phyloP scores from a whole-genome alignment of 2,888 invertebrate species.

The Caenorhabditis japonica region DNA sequence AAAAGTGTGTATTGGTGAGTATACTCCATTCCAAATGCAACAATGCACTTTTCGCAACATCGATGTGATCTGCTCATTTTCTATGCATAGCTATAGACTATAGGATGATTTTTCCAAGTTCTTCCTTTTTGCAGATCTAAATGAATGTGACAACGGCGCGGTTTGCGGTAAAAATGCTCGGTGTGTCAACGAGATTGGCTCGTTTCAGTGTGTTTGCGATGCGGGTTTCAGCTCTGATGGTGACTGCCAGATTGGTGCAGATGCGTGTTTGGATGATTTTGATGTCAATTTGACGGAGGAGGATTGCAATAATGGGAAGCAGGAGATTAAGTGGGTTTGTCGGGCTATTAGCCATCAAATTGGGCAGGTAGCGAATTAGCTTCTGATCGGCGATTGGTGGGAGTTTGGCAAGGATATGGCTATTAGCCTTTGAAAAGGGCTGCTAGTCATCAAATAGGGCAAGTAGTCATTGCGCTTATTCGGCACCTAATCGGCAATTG shows the following conservation, averaged over 20 bases:
- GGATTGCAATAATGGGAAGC: slow-evolving; percentile 59
- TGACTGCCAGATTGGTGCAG: slow-evolving; percentile 51
- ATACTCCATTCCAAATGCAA: slow-evolving; percentile 35
- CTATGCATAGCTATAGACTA: slow-evolving; percentile 29
- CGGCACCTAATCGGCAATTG: no score
- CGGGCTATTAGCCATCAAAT: no score
- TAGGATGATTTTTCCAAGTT: not conserved
- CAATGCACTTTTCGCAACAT: slow-evolving; percentile 42
- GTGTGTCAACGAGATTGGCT: slow-evolving; percentile 90
- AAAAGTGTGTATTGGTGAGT: slow-evolving; percentile 69
- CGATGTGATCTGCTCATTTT: slow-evolving; percentile 40
- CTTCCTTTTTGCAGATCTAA: slow-evolving; percentile 82
- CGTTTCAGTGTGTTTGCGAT: slow-evolving; percentile 59
- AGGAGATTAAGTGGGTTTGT: slow-evolving; percentile 54
- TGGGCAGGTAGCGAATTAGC: no score
- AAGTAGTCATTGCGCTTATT: no score
- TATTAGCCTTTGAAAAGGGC: no score
- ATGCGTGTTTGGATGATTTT: slow-evolving; percentile 59
- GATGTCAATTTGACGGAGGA: slow-evolving; percentile 59
- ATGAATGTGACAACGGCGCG: slow-evolving; percentile 86
- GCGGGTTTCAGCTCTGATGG: slow-evolving; percentile 54
- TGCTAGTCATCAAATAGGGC: no score
- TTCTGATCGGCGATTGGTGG: no score
- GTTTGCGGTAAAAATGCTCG: slow-evolving; percentile 85
- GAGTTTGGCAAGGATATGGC: no score